Evolutionary conservation across 2,797 vertebrate genomes (phyloP).

Genomic region (Oreochromis grahami): DNA sequence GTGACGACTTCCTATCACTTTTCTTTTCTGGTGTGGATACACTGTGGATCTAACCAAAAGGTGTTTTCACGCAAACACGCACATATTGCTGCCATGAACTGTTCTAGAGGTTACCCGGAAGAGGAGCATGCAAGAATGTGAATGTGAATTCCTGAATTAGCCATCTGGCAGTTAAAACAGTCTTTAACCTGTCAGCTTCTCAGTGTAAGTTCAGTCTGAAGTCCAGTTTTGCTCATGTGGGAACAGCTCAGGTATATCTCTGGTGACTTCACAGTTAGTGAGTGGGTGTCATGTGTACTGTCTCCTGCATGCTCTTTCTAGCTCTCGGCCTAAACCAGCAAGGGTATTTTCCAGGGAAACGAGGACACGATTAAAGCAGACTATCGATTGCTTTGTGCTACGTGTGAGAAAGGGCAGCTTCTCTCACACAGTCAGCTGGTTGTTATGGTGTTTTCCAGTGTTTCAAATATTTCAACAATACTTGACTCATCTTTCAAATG

Average conservation of each 20-base stretch:
- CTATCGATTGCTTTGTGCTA: neutral
- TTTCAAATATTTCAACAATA: neutral
- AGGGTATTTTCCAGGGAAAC: neutral
- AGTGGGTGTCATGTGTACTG: neutral
- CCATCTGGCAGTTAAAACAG: neutral
- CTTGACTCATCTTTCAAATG: neutral
- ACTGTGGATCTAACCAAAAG: neutral
- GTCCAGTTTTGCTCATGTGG: neutral
- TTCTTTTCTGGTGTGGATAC: neutral
- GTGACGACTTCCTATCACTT: constrained; percentile 12
- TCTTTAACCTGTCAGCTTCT: neutral
- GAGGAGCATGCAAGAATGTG: neutral
- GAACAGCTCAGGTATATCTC: neutral
- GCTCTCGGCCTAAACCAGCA: neutral
- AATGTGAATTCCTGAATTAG: neutral
- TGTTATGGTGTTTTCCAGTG: neutral
- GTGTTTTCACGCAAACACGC: neutral
- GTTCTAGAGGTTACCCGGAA: neutral
- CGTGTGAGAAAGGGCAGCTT: neutral
- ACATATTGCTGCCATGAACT: neutral
- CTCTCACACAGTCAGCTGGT: neutral
- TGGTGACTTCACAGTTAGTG: neutral
- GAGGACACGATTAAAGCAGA: neutral
- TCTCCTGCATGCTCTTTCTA: neutral
- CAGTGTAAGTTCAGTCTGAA: neutral